phyloP scores from a whole-genome alignment of 2,888 invertebrate genomes.

The Gortyna flavago region DNA sequence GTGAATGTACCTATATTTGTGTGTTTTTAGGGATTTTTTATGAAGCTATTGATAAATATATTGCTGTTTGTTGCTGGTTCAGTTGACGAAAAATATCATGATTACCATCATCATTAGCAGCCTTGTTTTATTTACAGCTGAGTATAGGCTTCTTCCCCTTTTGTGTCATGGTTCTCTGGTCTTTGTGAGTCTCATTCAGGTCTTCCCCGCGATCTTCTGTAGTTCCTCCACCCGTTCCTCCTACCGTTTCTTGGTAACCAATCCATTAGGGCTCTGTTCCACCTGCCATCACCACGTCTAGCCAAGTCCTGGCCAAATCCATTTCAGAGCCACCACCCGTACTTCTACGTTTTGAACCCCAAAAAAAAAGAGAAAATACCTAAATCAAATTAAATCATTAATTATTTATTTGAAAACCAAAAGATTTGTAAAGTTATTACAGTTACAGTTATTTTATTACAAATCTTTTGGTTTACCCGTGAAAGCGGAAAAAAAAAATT shows the following conservation, averaged over 20 bases:
- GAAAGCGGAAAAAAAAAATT: no score
- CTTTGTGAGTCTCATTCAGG: neutral
- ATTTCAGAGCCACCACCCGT: no score
- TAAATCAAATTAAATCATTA: neutral
- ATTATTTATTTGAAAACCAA: neutral
- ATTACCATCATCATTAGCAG: neutral
- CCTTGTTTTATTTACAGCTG: neutral
- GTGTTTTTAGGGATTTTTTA: neutral
- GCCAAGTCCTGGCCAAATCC: no score
- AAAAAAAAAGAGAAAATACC: neutral
- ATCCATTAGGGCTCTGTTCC: no score
- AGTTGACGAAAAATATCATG: neutral
- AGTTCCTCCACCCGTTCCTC: neutral
- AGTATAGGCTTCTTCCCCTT: neutral
- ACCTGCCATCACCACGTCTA: no score
- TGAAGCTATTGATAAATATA: no score
- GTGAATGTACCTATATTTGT: neutral
- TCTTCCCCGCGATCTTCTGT: neutral
- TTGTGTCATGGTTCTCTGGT: neutral
- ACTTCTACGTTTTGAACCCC: no score
- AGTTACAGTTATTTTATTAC: no score
- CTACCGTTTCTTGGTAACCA: no score
- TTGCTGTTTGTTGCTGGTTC: neutral
- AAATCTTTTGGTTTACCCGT: no score
- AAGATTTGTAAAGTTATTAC: no score